Conservation (phyloP, 2,113 vertebrate genomes). For the Microtus oregoni region DNA sequence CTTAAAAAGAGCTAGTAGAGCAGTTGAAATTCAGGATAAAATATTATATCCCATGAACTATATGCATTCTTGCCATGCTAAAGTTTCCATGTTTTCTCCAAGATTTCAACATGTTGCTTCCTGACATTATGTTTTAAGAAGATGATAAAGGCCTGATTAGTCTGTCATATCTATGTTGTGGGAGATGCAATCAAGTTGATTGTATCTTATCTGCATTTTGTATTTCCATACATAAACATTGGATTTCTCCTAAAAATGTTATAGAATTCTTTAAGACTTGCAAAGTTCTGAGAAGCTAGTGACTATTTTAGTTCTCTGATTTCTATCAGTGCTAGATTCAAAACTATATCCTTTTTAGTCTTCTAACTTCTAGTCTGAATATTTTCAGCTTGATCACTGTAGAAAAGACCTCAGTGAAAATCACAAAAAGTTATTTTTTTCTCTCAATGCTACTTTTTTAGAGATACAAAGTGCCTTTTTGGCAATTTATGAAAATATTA, state of each 20-base stretch:
- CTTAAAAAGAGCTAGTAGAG: conserved; percentile 33
- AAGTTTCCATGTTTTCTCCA: conserved; percentile 17
- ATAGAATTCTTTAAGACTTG: background rate
- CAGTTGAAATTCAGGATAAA: conserved; percentile 33
- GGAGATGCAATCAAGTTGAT: background rate
- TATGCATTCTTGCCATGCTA: background rate
- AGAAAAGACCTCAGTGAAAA: background rate
- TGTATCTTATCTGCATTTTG: background rate
- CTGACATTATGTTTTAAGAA: background rate
- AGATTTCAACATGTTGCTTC: background rate
- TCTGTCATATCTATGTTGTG: background rate
- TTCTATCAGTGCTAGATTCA: background rate
- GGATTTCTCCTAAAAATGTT: background rate
- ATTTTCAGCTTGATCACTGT: background rate
- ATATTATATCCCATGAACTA: background rate
- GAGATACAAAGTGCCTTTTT: conserved; percentile 8
- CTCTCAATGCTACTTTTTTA: background rate
- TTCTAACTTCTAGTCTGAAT: background rate
- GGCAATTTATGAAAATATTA: conserved; percentile 17
- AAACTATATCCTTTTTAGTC: background rate
- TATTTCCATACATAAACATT: background rate
- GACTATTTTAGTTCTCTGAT: background rate
- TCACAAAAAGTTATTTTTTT: background rate
- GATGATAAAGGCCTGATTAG: background rate
- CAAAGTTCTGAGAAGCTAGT: background rate